Percentiles rank a stretch among this genome's conserved stretches.
Conservation (phyloP, 2,797 vertebrate genomes). For the Pachyuromys duprasi region DNA sequence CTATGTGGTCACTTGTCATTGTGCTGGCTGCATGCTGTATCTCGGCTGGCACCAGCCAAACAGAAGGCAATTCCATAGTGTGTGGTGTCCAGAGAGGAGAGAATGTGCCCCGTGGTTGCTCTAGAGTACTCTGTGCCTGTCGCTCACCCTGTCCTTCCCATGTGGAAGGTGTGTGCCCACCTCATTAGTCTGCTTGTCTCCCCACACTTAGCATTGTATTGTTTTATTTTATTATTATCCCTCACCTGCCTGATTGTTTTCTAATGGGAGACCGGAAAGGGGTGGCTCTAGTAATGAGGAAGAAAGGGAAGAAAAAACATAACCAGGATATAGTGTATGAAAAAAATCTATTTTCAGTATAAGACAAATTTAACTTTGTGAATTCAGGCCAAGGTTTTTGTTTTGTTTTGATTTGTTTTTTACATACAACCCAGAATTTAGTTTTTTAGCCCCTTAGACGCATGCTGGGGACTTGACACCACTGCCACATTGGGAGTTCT, state of each 20-base stretch:
- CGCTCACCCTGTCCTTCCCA: too few species aligned
- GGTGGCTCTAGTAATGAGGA: not conserved
- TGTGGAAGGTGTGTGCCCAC: not conserved
- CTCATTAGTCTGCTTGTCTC: not conserved
- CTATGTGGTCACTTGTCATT: not conserved
- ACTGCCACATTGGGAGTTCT: not conserved
- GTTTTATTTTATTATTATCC: not conserved
- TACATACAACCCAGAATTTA: not conserved
- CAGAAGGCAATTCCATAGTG: too few species aligned
- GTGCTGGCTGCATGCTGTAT: not conserved
- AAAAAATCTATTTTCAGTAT: not conserved
- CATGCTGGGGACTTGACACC: not conserved
- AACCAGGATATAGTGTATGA: not conserved
- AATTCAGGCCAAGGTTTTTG: not conserved
- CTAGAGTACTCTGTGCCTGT: not conserved
- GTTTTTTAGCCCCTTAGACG: not conserved
- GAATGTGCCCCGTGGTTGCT: not conserved
- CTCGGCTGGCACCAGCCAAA: not conserved
- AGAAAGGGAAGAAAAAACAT: not conserved
- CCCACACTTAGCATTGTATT: not conserved
- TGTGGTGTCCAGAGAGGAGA: not conserved
- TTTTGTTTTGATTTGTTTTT: not conserved
- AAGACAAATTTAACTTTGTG: not conserved
- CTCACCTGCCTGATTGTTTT: not conserved
- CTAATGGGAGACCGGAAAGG: not conserved